Evolutionary conservation across 37 sponge, comb jelly and placozoan species (phyloP), one percentile per base, ranked within the genome.

Genomic region (Theonella swinhoei): DNA sequence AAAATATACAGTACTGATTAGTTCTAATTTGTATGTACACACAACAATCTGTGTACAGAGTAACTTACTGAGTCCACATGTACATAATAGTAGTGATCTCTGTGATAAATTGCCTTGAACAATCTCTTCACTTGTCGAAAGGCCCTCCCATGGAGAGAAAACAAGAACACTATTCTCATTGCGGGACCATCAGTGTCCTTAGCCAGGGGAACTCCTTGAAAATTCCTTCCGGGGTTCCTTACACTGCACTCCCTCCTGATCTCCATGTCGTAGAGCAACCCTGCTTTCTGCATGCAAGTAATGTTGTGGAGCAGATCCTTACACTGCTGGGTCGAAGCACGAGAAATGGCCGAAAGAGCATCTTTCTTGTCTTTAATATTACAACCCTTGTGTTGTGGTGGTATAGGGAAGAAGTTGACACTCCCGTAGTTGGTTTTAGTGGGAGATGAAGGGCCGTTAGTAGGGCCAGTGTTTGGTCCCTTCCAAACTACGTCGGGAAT

Each of bases 101-200:
- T 36, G 76, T 97, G 92, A 69, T 97, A 97, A 42, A 97, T 88
- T 8, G 96, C 93, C 67, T 89, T 97, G 82, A 97, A 86, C 71
- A 97, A 68, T 42, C 93, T 75, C 71, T 89, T 84, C 34, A 97
- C 68, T 64, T 97, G 97, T 3, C 96, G 84, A 4, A 90, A 36
- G 3, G 93, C 95, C 31, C 97, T 67, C 35, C 96, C 97, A 40
- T 97, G 97, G 0, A 97, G 74, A 7, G 87, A 85, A n/a, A 97
- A 31, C 47, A 97, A 68, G 54, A 84, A 97, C 74, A 92, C 84
- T 23, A 97, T 79, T 34, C 91, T 75, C 67, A 76, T n/a, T 47
- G 54, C 54, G 14, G 11, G 11, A 47, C 54, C 54, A 7, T 7
- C 7, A 14, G 14, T 14, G 14, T 47, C 54, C 7, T 47, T 47